Evolutionary conservation across 2,797 vertebrate genomes (phyloP), one percentile per base, ranked within the genome.

Genomic region (Gastrophryne carolinensis): DNA sequence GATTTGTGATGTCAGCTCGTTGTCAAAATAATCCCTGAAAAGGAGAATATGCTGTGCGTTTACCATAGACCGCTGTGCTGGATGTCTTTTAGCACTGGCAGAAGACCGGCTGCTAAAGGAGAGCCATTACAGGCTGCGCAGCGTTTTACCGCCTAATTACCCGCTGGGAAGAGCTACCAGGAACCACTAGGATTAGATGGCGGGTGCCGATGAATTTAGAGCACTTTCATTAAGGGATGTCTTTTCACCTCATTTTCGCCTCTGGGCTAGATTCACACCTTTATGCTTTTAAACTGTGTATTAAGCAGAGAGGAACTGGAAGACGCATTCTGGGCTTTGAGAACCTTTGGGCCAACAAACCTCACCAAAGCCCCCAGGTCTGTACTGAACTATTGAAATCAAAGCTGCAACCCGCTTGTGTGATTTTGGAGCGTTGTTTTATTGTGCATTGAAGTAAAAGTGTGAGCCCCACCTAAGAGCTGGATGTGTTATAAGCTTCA

Each of bases 1-100:
- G 54, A 68, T 75, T 64, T 75, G 54, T 53, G 65, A 62, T 69
- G 65, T 76, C 73, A 70, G 73, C 50, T 62, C 35, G 65, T 69
- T 76, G 73, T 76, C 73, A 70, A 53, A 76, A 70, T 70, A 76
- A 53, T 44, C 54, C 30, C 41, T 39, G 17, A 68, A 47, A 69
- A 44, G 27, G 52, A 37, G 44, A n/a, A 24, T 47, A 17, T 24
- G 56, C 34, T 11, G 47, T 44, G 47, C 23, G 62, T 63, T 44
- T 12, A 37, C 7, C 47, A 41, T 57, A 10, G 11, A 23, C 21
- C 32, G 41, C 19, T 41, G 53, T 35, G 56, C 57, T n/a, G 19
- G 41, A 34, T 54, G 26, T 54, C 4, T 53, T 17, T 76, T 21
- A 47, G 47, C 19, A 53, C 39, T 27, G 53, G 52, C 52, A 73